These are phyloP conservation scores for Clepsis dumicolana DNA, from an alignment of 2,888 invertebrate species.

Conservation along the genomic window DNA sequence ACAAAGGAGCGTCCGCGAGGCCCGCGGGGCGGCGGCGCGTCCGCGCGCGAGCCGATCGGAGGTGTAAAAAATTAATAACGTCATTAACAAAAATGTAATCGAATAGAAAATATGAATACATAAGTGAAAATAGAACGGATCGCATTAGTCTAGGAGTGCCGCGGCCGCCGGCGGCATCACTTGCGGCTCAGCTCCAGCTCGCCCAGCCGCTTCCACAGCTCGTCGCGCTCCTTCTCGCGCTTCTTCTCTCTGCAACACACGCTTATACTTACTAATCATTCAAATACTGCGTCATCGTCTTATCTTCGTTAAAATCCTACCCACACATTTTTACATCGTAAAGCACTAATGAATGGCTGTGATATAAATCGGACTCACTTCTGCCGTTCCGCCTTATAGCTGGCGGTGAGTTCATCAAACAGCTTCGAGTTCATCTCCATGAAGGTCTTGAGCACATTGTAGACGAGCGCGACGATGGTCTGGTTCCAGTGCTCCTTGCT, in stretches of 20 bases:
- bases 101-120: constrained; percentile 83
- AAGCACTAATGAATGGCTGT: no score
- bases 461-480: constrained; percentile 99
- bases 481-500: constrained; percentile 99
- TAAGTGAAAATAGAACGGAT: constrained; percentile 79
- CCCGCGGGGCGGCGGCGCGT: constrained; percentile 51
- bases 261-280: no score
- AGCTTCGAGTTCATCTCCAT: constrained; percentile 99
- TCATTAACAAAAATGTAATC: constrained; percentile 83
- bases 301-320: no score
- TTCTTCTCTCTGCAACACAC: constrained; percentile 91
- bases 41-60: constrained; percentile 57
- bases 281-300: no score
- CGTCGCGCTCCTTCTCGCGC: constrained; percentile 98
- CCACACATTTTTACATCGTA: no score
- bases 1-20: constrained; percentile 70
- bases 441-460: constrained; percentile 99
- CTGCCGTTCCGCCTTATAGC: constrained; percentile 99
- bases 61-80: constrained; percentile 82
- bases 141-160: constrained; percentile 78
- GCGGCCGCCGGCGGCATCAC: constrained; percentile 64
- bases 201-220: constrained; percentile 98
- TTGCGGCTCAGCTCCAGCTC: constrained; percentile 92
- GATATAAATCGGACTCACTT: constrained; percentile 96
- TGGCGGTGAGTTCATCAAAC: constrained; percentile 99